phyloP scores from a whole-genome alignment of 2,797 vertebrate species.

The Labroides dimidiatus region DNA sequence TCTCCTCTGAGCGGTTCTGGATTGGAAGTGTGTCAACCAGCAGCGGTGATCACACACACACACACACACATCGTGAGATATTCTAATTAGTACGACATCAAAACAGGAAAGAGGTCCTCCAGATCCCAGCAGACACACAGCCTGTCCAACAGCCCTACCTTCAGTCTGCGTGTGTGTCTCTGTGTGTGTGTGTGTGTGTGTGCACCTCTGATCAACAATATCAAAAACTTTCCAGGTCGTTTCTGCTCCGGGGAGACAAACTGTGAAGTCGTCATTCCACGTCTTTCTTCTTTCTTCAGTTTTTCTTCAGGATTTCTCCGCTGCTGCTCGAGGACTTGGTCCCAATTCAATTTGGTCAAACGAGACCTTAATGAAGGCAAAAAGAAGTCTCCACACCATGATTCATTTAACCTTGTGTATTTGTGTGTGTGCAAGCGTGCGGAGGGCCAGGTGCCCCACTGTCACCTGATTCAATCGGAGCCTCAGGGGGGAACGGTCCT shows the following conservation, averaged over 20 bases:
- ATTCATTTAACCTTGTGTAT: constrained; percentile 45
- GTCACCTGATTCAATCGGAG: constrained; percentile 63
- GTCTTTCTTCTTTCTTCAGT: not conserved
- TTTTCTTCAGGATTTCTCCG: not conserved
- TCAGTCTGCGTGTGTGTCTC: constrained; percentile 25
- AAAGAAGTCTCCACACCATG: not conserved
- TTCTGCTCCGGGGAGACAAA: constrained; percentile 24
- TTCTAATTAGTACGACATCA: constrained; percentile 76
- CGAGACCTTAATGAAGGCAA: not conserved
- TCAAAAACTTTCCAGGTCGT: constrained; percentile 50
- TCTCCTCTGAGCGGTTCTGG: constrained; percentile 51
- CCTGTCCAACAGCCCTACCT: constrained; percentile 69
- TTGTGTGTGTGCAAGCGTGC: constrained; percentile 11
- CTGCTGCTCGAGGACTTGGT: not conserved
- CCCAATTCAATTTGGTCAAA: too few relatives aligned
- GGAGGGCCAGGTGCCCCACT: constrained; percentile 50
- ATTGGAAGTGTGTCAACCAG: constrained; percentile 68
- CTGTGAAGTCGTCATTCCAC: constrained; percentile 1
- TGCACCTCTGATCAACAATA: constrained; percentile 17
- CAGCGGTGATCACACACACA: constrained; percentile 32
- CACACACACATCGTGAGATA: constrained; percentile 53
- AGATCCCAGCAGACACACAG: constrained; percentile 54
- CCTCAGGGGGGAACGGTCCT: constrained; percentile 38
- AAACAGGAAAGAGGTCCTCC: constrained; percentile 69
- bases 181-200: constrained; percentile 15